phyloP scores from a whole-genome alignment of 2,888 invertebrate genomes.

The Coremacera marginata region DNA sequence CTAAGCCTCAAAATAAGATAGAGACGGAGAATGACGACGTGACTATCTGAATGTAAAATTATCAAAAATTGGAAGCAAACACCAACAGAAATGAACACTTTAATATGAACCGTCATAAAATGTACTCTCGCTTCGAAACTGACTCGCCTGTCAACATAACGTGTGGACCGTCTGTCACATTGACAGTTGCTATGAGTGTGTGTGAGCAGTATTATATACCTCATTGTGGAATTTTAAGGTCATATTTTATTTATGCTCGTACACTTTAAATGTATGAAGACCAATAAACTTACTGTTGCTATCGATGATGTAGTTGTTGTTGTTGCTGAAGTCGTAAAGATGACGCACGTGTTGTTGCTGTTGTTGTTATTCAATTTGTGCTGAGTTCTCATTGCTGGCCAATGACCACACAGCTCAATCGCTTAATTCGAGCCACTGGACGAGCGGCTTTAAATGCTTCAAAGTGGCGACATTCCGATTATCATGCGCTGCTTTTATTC shows the following conservation, averaged over 20 bases:
- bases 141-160: conserved; percentile 6
- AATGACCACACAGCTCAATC: conserved; percentile 17
- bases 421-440: background rate
- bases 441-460: background rate
- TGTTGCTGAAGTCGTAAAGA: background rate
- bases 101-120: conserved; percentile 16
- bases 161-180: background rate
- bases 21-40: background rate
- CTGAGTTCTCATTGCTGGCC: conserved; percentile 4
- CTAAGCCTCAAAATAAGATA: background rate
- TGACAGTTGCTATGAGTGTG: background rate
- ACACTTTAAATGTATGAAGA: background rate
- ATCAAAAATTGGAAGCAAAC: background rate
- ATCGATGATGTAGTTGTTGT: conserved; percentile 4
- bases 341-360: conserved; percentile 8
- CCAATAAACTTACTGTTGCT: background rate
- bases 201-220: background rate
- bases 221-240: conserved; percentile 7
- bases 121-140: conserved; percentile 1
- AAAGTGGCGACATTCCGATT: background rate
- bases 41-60: background rate
- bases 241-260: background rate
- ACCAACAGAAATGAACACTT: background rate
- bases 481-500: conserved; percentile 10
- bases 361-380: conserved; percentile 2